phyloP scores from a whole-genome alignment of 37 sponge, comb jelly and placozoan species.

The Cliona cf. orientalis region DNA sequence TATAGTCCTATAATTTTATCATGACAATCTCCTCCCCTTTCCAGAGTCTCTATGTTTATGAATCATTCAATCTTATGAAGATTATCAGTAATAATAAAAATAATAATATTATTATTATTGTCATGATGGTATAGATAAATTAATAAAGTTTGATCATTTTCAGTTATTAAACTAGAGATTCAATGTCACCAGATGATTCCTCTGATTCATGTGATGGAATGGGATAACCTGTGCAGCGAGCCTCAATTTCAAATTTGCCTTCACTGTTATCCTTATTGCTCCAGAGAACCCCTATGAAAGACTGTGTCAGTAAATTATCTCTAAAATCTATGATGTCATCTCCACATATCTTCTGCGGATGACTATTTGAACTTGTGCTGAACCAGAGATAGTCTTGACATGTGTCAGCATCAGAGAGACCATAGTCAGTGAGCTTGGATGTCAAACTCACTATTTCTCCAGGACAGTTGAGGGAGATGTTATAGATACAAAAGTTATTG shows the following conservation, averaged over 20 bases:
- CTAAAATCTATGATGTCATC: neutral
- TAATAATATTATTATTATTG: no score
- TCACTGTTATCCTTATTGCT: neutral
- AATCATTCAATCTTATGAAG: no score
- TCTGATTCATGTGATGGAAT: neutral
- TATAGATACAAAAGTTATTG: neutral
- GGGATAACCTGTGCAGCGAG: neutral
- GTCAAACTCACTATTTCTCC: neutral
- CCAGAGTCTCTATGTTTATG: no score
- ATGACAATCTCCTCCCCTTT: no score
- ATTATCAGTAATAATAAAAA: no score
- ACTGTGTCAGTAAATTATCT: neutral
- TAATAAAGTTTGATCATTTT: no score
- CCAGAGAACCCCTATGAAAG: neutral
- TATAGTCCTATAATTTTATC: no score
- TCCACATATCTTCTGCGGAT: neutral
- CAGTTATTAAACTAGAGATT: no score
- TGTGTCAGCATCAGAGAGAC: neutral
- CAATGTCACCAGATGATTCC: no score
- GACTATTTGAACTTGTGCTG: neutral
- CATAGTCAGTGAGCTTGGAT: neutral
- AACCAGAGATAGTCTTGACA: neutral
- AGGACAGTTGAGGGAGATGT: neutral
- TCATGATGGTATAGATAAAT: no score
- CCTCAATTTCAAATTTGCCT: neutral